Percentiles rank a stretch among this genome's conserved stretches.
Conservation (phyloP, 2,113 vertebrate genomes). For the Dasypus novemcinctus region DNA sequence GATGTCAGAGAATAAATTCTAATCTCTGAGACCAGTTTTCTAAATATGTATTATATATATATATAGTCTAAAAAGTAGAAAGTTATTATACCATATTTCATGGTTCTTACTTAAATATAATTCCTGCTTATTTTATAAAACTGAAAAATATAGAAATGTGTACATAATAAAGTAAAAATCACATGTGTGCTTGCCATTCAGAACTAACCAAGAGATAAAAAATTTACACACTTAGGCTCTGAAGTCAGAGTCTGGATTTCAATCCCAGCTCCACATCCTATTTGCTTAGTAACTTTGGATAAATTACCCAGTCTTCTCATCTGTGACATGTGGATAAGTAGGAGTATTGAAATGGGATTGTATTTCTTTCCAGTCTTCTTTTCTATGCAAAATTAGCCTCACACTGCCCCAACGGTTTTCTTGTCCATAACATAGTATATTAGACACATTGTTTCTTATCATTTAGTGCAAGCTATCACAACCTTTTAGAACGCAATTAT, state of each 20-base stretch:
- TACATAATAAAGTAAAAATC: neutral
- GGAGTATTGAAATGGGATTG: neutral
- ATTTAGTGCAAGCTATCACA: neutral
- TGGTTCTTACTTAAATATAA: neutral
- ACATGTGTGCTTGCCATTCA: neutral
- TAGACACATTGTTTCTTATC: neutral
- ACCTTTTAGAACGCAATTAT: neutral
- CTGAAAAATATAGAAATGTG: neutral
- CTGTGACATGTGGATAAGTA: neutral
- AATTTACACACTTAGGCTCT: neutral
- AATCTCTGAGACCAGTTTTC: neutral
- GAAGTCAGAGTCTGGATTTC: neutral
- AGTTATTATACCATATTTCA: neutral
- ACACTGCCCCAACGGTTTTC: neutral
- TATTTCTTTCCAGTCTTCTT: neutral
- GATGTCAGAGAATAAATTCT: neutral
- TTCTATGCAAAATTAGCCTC: neutral
- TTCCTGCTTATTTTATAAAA: neutral
- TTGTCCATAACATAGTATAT: neutral
- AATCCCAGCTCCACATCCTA: neutral
- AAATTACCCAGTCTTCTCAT: neutral
- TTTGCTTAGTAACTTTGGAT: neutral
- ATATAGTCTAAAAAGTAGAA: neutral
- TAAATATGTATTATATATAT: neutral
- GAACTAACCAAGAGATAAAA: neutral